These are phyloP conservation scores for Otolemur garnettii DNA, from an alignment of 2,113 vertebrate species.

Conservation along the genomic window DNA sequence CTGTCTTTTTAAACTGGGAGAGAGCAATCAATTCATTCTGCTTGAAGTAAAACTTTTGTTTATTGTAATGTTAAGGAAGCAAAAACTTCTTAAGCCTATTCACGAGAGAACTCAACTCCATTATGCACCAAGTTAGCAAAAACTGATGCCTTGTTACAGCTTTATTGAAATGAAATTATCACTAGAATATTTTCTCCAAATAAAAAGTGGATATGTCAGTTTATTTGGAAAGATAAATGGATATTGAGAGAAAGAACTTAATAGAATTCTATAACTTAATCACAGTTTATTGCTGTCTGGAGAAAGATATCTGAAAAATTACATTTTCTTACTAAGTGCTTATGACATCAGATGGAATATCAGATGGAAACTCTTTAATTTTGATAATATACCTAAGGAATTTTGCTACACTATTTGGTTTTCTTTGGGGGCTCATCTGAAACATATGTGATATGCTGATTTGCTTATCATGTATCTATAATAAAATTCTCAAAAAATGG, in stretches of 20 bases:
- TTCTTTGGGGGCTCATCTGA: neutral
- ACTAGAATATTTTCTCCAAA: neutral
- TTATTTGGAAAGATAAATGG: conserved; percentile 37
- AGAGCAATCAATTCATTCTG: neutral
- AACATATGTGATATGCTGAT: neutral
- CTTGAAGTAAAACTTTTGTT: neutral
- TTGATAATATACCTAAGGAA: neutral
- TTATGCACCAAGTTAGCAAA: neutral
- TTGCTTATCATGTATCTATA: neutral
- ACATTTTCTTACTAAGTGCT: neutral
- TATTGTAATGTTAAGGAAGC: neutral
- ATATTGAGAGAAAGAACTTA: conserved; percentile 16
- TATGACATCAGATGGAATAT: neutral
- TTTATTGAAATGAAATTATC: neutral
- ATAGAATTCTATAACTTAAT: neutral
- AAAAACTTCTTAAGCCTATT: neutral
- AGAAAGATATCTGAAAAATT: neutral
- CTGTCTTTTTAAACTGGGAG: neutral
- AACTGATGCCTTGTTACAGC: neutral
- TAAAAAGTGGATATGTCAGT: neutral
- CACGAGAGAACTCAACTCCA: neutral
- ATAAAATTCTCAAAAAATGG: neutral
- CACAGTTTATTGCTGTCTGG: neutral
- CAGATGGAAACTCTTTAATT: conserved; percentile 7
- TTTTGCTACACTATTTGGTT: neutral